Evolutionary conservation across 2,113 vertebrate genomes (phyloP).

Genomic region (Microcebus jonahi): DNA sequence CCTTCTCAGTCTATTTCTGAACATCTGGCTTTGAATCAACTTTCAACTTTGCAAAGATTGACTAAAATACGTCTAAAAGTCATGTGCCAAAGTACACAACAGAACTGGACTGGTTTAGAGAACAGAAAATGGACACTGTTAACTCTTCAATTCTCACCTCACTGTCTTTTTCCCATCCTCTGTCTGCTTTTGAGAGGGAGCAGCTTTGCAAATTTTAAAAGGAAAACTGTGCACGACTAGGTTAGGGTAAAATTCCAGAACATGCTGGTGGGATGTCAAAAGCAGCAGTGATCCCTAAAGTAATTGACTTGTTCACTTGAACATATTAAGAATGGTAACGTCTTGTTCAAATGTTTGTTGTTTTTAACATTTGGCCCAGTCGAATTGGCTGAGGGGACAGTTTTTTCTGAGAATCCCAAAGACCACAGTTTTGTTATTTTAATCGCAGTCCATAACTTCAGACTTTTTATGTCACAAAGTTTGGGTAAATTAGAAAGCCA

Average conservation of each 20-base stretch:
- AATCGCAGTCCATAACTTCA: neutral
- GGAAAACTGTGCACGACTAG: neutral
- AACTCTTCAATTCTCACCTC: neutral
- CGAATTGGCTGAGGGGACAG: constrained; percentile 14
- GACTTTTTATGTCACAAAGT: constrained; percentile 22
- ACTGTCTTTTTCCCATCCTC: neutral
- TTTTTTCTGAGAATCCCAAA: constrained; percentile 23
- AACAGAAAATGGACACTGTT: neutral
- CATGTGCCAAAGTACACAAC: constrained; percentile 4
- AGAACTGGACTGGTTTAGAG: neutral
- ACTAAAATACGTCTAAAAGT: constrained; percentile 52
- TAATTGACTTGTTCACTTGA: neutral
- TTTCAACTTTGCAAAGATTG: constrained; percentile 50
- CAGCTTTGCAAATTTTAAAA: constrained; percentile 54
- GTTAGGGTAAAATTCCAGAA: neutral
- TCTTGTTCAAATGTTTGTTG: constrained; percentile 15
- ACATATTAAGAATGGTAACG: neutral
- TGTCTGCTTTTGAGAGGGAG: neutral
- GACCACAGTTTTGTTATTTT: neutral
- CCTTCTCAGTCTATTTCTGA: constrained; percentile 58
- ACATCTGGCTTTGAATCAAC: constrained; percentile 48
- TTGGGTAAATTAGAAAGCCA: constrained; percentile 44
- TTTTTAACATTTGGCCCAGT: constrained; percentile 37
- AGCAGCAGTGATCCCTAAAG: neutral
- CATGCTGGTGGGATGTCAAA: neutral